Base-by-base conservation (phyloP, 2,113 vertebrate species). In the Seriola aureovittata region DNA sequence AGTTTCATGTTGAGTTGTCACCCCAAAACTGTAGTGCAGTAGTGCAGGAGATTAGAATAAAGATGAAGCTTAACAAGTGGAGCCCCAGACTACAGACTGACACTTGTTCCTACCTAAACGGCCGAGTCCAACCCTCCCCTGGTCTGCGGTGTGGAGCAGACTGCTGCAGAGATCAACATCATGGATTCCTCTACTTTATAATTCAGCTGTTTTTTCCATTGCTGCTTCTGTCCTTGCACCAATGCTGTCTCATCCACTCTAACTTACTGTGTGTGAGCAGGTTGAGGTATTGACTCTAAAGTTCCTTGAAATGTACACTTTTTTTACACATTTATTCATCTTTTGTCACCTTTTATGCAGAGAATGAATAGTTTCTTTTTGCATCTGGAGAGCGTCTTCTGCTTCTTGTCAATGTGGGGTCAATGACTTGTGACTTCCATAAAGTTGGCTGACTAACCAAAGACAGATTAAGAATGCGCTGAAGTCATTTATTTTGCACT, bases 121-220 rank as follows among this genome's bases (percentile, higher is more conserved):
- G 29, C 65, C 10, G 42, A 66, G 34, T 19, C 57, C 55, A 69
- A 75, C 12, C 52, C n/a, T 23, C 23, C 71, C 78, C 29, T 10
- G 23, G 0, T 44, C 40, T 70, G 25, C 0, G 21, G 3, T 57
- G 42, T 36, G 52, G 58, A 36, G 82, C 73, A 68, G 40, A 36
- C 25, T 59, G 42, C 57, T 67, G 75, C 66, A 81, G 78, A 71
- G 40, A 66, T 63, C 44, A 86, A 46, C 81, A 70, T 42, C 63
- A 21, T 38, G 14, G 7, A 58, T 50, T 59, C 4, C 4, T 71
- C 63, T 48, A 65, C 52, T 77, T 73, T 82, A 60, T 8, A 72
- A 62, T 84, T 84, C 59, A 71, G 62, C 70, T 40, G 74, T 54
- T 81, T 80, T 29, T 66, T 72, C 21, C 69, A 62, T 65, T 59